phyloP scores from a whole-genome alignment of 2,113 vertebrate species.

The Ia io region DNA sequence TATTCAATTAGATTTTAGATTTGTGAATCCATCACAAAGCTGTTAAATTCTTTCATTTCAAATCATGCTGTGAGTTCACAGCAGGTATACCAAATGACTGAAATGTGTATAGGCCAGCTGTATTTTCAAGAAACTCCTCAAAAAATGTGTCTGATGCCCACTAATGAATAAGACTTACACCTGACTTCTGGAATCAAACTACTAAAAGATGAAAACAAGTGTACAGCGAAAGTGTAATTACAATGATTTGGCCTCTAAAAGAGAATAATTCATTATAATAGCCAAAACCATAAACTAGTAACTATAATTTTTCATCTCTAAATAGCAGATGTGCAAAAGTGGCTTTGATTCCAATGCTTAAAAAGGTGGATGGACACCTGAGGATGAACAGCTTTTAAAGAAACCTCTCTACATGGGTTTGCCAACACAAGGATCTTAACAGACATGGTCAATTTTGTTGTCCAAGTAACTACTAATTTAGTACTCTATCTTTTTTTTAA shows the following conservation, averaged over 20 bases:
- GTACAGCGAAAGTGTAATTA: neutral
- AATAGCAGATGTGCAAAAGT: neutral
- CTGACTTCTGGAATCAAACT: neutral
- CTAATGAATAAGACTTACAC: neutral
- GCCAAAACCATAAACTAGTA: neutral
- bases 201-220: conserved; percentile 29
- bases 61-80: neutral
- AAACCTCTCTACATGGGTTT: neutral
- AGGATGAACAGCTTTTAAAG: neutral
- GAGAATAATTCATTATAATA: neutral
- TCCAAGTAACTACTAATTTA: neutral
- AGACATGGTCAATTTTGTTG: neutral
- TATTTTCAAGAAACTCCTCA: conserved; percentile 2
- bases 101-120: neutral
- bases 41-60: conserved; percentile 22
- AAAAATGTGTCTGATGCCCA: neutral
- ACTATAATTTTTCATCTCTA: neutral
- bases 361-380: neutral
- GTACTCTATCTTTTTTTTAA: neutral
- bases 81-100: neutral
- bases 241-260: conserved; percentile 1
- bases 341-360: conserved; percentile 20
- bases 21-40: neutral
- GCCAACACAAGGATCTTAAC: neutral
- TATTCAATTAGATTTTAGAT: neutral